Evolutionary conservation across 2,113 vertebrate genomes (phyloP), one percentile per base, ranked within the genome.

Genomic region (Monopterus albus): DNA sequence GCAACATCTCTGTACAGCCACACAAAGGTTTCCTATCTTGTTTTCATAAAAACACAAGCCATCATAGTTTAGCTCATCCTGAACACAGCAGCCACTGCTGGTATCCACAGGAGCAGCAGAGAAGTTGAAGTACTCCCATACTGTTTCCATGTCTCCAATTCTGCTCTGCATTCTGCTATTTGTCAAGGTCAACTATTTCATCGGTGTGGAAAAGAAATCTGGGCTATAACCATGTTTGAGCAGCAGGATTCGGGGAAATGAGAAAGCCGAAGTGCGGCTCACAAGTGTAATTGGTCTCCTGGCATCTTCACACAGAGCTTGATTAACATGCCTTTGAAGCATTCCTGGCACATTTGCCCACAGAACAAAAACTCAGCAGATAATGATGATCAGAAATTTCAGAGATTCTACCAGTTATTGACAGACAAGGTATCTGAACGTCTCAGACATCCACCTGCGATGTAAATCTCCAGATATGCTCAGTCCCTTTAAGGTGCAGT

Each of bases 241-340:
- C 89, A 81, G 88, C 83, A 80, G 79, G 85, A 84, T 86, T 86
- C 73, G 8, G 65, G 79, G 62, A 84, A 83, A 82, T 79, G 72
- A 87, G 74, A 73, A 83, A 78, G 77, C 86, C 87, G 78, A 89
- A 91, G 87, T 83, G 83, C 63, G 75, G 76, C 87, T 88, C 87
- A 74, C 68, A 20, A 88, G 85, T 83, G 84, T 91, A 91, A 92
- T 93, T 92, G 90, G 91, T 90, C 91, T 92, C 90, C 87, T 85
- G 89, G 90, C 90, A 87, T 90, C 88, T 87, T 79, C 81, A 84
- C 69, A 79, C 45, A 50, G 78, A 50, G 52, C 82, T 81, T 90
- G 60, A 92, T 93, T 91, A 92, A 86, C 89, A 92, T 88, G 83
- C 71, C 89, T 93, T 93, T 93, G 93, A 93, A 91, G 87, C 77